A percentile compares a stretch with the other conserved stretches of the same genome.
phyloP scores from a whole-genome alignment of 92 coral and sea anemone genomes.

The Galaxea fascicularis region DNA sequence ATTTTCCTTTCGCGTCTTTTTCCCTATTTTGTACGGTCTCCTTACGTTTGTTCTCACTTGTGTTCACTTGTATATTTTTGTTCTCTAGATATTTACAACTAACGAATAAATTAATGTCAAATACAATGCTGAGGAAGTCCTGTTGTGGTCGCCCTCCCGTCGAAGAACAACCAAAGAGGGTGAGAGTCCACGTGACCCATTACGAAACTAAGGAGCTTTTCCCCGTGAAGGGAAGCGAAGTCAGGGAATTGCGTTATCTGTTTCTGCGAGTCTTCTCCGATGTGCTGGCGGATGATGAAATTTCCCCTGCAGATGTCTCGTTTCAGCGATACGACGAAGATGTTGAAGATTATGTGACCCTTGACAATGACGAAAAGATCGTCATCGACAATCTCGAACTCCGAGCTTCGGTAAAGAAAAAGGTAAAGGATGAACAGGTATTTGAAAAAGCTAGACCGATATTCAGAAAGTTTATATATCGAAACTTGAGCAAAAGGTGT shows the following conservation, averaged over 20 bases:
- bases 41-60: too few relatives aligned
- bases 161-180: too few relatives aligned
- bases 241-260: not conserved
- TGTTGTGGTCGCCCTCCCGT: too few relatives aligned
- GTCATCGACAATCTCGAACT: not conserved
- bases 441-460: not conserved
- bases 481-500: not conserved
- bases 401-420: not conserved
- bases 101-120: too few relatives aligned
- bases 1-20: too few relatives aligned
- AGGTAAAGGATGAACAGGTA: not conserved
- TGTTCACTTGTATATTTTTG: too few relatives aligned
- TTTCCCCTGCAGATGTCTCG: constrained; percentile 11
- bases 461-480: not conserved
- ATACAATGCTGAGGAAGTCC: too few relatives aligned
- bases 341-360: constrained; percentile 14
- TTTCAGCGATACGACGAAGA: constrained; percentile 13
- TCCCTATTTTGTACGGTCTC: too few relatives aligned
- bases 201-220: constrained; percentile 12
- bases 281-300: constrained; percentile 5
- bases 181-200: constrained; percentile 17
- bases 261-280: constrained; percentile 21
- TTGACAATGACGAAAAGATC: not conserved
- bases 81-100: too few relatives aligned
- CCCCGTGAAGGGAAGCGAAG: constrained; percentile 4